Evolutionary conservation across 2,797 vertebrate species (phyloP).

Genomic region (Rousettus madagascariensis): DNA sequence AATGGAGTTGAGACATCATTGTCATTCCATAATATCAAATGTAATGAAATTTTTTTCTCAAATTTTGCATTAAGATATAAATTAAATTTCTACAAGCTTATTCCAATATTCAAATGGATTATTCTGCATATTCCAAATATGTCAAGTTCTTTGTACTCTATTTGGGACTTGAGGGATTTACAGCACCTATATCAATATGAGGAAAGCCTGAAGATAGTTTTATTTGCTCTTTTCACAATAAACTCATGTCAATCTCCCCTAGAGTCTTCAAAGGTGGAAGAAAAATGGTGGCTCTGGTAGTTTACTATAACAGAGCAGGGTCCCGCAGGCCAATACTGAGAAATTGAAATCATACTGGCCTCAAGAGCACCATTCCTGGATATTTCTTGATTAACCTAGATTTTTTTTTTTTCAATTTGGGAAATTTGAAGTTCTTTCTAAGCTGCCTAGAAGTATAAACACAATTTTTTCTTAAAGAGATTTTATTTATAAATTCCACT

Average conservation of each 20-base stretch:
- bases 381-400: neutral
- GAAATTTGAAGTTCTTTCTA: neutral
- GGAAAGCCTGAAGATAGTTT: neutral
- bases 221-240: neutral
- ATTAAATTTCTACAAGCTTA: neutral
- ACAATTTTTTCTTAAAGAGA: neutral
- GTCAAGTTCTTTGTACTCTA: neutral
- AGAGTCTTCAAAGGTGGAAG: neutral
- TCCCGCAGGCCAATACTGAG: neutral
- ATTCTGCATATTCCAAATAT: neutral
- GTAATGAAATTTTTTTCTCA: neutral
- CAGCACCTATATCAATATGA: neutral
- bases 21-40: neutral
- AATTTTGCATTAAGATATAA: neutral
- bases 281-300: neutral
- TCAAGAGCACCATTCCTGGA: neutral
- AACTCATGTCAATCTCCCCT: neutral
- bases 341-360: neutral
- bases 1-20: neutral
- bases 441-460: neutral
- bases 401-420: neutral
- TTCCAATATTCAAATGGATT: neutral
- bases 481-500: constrained; percentile 14
- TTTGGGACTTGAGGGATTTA: neutral
- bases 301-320: neutral